phyloP scores from a whole-genome alignment of 2,888 invertebrate genomes.

The Megaustenia siamemsis region DNA sequence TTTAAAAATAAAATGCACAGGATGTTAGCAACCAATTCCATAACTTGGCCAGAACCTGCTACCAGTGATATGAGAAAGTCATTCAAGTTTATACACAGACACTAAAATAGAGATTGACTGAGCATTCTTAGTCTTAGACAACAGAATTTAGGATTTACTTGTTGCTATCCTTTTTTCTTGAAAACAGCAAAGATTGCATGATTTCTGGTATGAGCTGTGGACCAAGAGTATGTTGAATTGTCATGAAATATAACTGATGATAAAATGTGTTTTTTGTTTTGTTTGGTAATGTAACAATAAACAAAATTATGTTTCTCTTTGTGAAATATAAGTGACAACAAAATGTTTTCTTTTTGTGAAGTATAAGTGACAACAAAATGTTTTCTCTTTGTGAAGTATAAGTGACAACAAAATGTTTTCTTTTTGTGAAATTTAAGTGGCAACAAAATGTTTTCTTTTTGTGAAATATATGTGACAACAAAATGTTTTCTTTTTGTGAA shows the following conservation, averaged over 20 bases:
- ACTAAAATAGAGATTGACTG: background rate
- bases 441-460: no score
- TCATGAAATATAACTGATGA: constrained; percentile 2
- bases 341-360: no score
- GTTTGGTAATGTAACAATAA: no score
- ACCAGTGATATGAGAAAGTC: background rate
- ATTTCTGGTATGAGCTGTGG: constrained; percentile 45
- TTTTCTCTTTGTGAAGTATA: no score
- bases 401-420: no score
- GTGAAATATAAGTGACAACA: no score
- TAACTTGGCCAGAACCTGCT: constrained; percentile 25
- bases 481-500: no score
- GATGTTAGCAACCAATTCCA: background rate
- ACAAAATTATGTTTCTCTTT: no score
- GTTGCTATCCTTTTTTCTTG: constrained; percentile 45
- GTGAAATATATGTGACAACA: no score
- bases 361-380: no score
- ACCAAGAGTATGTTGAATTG: constrained; percentile 31
- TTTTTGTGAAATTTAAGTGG: no score
- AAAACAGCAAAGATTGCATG: constrained; percentile 24
- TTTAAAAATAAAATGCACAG: background rate
- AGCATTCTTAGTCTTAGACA: background rate
- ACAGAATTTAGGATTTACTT: constrained; percentile 47
- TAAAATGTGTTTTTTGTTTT: no score
- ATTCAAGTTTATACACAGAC: background rate